These are phyloP conservation scores for Poeciliopsis gracilis DNA, from an alignment of 2,797 vertebrate species.

Conservation along the genomic window DNA sequence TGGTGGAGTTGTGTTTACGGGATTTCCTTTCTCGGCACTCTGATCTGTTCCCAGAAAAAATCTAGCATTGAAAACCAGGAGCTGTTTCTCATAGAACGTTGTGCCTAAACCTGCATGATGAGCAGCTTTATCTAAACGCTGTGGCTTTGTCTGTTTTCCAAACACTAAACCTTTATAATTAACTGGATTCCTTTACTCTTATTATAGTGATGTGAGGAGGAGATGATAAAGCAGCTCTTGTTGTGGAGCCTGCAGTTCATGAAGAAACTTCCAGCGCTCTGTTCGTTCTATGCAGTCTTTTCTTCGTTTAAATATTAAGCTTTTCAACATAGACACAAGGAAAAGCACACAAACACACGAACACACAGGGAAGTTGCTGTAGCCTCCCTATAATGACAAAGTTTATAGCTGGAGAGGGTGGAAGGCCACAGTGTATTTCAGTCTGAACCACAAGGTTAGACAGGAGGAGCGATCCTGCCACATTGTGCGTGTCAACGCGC, in stretches of 20 bases:
- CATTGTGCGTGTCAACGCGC: not conserved
- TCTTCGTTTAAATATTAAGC: not conserved
- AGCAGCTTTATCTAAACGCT: not conserved
- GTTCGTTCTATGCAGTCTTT: not conserved
- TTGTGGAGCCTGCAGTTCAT: not conserved
- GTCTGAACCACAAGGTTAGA: conserved; percentile 55
- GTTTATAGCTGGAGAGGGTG: conserved; percentile 37
- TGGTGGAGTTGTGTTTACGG: not conserved
- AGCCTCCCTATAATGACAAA: conserved; percentile 60
- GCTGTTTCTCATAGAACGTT: not conserved
- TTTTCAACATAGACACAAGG: not conserved
- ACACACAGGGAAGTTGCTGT: not conserved
- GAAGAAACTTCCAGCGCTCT: not conserved
- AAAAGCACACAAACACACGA: not conserved
- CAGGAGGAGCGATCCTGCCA: conserved; percentile 18
- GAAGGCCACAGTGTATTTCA: conserved; percentile 49
- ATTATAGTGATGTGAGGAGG: not conserved
- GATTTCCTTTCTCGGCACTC: not conserved
- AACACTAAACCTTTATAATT: not conserved
- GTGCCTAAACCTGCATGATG: conserved; percentile 1
- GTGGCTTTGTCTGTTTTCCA: not conserved
- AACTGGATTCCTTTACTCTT: not conserved
- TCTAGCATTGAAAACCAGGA: not conserved
- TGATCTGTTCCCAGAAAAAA: not conserved
- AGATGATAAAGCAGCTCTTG: not conserved